phyloP scores from a whole-genome alignment of 1,140 invertebrate genomes.

The Mizuhopecten yessoensis region DNA sequence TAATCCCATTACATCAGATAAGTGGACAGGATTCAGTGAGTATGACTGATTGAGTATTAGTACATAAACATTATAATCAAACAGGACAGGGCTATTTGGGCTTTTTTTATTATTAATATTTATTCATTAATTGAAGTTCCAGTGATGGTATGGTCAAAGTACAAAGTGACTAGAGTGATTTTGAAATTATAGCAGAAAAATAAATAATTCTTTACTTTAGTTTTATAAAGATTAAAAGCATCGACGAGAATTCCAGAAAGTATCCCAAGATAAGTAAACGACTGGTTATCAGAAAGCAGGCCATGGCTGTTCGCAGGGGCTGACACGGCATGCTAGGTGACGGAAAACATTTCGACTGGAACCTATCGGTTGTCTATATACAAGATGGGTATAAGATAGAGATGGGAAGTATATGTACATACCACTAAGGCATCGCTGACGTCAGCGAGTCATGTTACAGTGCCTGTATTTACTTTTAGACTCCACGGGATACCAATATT shows the following conservation, averaged over 20 bases:
- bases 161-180: too few relatives aligned
- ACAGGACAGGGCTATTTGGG: too few relatives aligned
- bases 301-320: background rate
- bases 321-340: background rate
- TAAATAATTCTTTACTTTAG: background rate
- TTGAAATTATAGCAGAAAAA: background rate
- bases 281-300: background rate
- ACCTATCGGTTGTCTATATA: background rate
- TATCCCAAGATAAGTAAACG: background rate
- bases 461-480: conserved; percentile 9
- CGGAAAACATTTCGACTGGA: background rate
- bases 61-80: too few relatives aligned
- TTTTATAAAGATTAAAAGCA: background rate
- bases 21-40: too few relatives aligned
- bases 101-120: background rate
- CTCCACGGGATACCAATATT: conserved; percentile 25
- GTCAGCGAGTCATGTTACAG: conserved; percentile 37
- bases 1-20: background rate
- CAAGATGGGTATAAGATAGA: conserved; percentile 8
- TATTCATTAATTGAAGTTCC: background rate
- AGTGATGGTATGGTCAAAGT: background rate
- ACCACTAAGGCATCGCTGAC: conserved; percentile 15
- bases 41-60: too few relatives aligned
- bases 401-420: background rate
- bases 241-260: background rate